Evolutionary conservation across 1,140 invertebrate species (phyloP), one percentile per base, ranked within the genome.

Genomic region (Telenomus remus): DNA sequence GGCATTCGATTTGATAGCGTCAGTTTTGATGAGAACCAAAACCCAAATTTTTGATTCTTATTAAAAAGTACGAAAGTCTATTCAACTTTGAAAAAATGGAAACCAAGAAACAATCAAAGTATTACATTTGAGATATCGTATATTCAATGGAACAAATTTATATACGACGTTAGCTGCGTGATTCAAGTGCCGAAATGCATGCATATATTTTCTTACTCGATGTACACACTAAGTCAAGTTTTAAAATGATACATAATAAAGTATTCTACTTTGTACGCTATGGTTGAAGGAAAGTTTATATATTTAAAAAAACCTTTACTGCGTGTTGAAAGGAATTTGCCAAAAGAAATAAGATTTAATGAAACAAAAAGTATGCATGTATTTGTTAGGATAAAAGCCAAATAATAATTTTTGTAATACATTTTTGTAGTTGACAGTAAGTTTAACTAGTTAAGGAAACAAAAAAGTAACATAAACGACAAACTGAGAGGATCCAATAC

Each of bases 381-480:
- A 53, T 73, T 73, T 73, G 55, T 16, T 34, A 50, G 33, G 0
- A 34, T 11, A 4, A 54, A 13, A 49, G 8, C 19, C 19, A 10
- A 43, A 43, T 42, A 16, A 43, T n/a, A 11, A 19, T 46, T 14
- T 27, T 7, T 44, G 1, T 47, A 12, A 47, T 43, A 55, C 13
- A 47, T 15, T 57, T 33, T 27, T 59, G 13, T 53, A 68, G 37
- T 60, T 37, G 57, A 66, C 48, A 70, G 66, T 57, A 60, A 54
- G 35, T 46, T 60, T 46, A 34, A 59, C 33, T 57, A 48, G 11
- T 33, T 11, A 33, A 42, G 13, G 12, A 44, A 60, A 16, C 39
- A 55, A 47, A 51, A 53, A 54, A 42, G 13, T 13, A 43, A 43
- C 33, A 50, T 15, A 47, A 37, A 53, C 35, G 34, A 19, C 9